A percentile compares a stretch with the other conserved stretches of the same genome.
Conservation (phyloP, 2,113 vertebrate species). For the human (Homo sapiens) region GRCh38 chr20:49789001-49789500, state of each 20-base stretch:
- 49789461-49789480: no score
- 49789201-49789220: background rate
- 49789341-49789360: no score
- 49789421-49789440: no score
- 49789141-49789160: background rate
- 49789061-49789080: background rate
- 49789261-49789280: background rate
- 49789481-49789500: no score
- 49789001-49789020: background rate
- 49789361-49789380: no score
- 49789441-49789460: no score
- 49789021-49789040: background rate
- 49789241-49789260: background rate
- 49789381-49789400: no score
- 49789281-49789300: fast-evolving
- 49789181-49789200: background rate
- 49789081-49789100: background rate
- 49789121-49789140: background rate
- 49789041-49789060: background rate
- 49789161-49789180: background rate
- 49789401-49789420: no score
- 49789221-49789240: background rate
- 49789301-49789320: background rate
- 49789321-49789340: background rate
- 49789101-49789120: background rate